Conservation (phyloP, 2,113 vertebrate genomes). For the Tyto alba region DNA sequence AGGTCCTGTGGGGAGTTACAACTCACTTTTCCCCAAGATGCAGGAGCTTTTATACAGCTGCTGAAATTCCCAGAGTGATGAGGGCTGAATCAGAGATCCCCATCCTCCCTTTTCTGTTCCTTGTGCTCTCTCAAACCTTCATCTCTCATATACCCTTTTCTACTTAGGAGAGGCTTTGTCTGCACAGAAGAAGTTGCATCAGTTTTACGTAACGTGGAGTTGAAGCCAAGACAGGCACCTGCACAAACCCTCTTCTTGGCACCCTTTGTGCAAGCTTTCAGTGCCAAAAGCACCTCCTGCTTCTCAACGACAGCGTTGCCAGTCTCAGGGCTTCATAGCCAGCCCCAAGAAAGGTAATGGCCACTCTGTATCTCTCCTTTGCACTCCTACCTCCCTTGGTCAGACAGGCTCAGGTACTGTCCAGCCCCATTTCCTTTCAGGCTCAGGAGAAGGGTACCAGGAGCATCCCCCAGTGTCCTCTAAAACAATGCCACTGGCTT, state of each 20-base stretch:
- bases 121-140: neutral
- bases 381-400: neutral
- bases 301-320: neutral
- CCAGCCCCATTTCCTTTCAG: neutral
- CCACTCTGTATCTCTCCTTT: neutral
- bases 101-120: neutral
- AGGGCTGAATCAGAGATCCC: neutral
- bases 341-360: neutral
- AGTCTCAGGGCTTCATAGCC: neutral
- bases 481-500: neutral
- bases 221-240: constrained; percentile 11
- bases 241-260: neutral
- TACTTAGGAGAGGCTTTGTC: neutral
- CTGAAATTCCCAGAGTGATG: neutral
- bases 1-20: neutral
- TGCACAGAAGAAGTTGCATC: neutral
- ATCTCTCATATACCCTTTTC: neutral
- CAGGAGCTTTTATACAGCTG: neutral
- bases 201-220: neutral
- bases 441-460: neutral
- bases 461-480: neutral
- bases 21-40: neutral
- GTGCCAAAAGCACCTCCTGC: neutral
- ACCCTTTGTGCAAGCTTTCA: neutral
- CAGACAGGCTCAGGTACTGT: neutral